Base-by-base conservation (phyloP, 2,113 vertebrate genomes). In the Cyanistes caeruleus region DNA sequence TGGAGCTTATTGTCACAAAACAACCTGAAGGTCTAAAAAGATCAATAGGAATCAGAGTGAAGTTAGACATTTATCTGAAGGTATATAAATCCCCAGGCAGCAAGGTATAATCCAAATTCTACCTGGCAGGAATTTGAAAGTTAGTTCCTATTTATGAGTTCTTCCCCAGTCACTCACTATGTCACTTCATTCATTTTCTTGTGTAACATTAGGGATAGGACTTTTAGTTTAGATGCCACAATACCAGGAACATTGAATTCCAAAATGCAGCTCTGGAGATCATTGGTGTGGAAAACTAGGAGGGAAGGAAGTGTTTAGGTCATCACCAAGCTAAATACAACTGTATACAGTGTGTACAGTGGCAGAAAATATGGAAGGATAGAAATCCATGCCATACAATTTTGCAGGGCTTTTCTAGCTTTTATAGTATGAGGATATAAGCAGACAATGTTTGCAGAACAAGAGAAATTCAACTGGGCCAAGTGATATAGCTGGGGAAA, bases 1-100 rank as follows among this genome's bases (percentile, higher is more conserved):
- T 52, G 30, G 72, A 86, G n/a, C 52, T 93, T 80, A 82, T 85
- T 96, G 90, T 90, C 59, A 84, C 35, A 83, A 92, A 90, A 84
- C 39, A 88, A 77, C 76, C 59, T 70, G 65, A 70, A 83, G 52
- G 23, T 83, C 63, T 90, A 41, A 88, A 90, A 84, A 84, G 84
- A 96, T 95, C 72, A 94, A 11, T 88, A 83, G 60, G 56, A 88
- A 92, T 90, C 76, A 88, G 41, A 85, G 21, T 55, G 51, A 87
- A 74, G 51, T 59, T 77, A 93, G 92, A 84, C 59, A 74, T 90
- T 90, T 67, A 35, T 93, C 35, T 92, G 82, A 80, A 70, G 37
- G 22, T 55, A 27, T 77, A 83, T 63, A 88, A 88, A 70, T 63
- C 77, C 46, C 64, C 55, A 95, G 79, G 48, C 48, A 93, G 30